Evolutionary conservation across 2,888 invertebrate genomes (phyloP).

Genomic region (Lymantria dispar): DNA sequence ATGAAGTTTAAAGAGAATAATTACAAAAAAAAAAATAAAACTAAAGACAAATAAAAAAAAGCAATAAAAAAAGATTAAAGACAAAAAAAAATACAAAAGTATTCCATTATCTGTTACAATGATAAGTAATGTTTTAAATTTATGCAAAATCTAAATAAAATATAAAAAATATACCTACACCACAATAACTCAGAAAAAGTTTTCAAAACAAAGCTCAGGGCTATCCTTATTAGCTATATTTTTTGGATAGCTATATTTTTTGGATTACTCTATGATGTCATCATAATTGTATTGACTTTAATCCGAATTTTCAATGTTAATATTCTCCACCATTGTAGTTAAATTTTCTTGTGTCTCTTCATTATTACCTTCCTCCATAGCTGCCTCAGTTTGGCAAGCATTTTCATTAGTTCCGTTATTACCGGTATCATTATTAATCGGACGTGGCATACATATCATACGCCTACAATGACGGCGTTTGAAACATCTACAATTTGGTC

Average conservation of each 20-base stretch:
- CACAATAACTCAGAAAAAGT: conserved; percentile 6
- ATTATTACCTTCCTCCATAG: conserved; percentile 5
- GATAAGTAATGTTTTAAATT: neutral
- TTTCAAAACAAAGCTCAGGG: conserved; percentile 5
- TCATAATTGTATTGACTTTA: conserved; percentile 3
- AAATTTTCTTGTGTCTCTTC: conserved; percentile 28
- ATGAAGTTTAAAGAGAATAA: no score
- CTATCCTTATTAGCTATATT: conserved; percentile 3
- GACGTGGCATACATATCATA: conserved; percentile 1
- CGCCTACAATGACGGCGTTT: conserved; percentile 15
- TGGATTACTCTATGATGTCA: neutral
- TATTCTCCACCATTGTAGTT: conserved; percentile 33
- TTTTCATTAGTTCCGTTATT: conserved; percentile 10
- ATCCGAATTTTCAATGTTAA: conserved; percentile 23
- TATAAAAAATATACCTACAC: conserved; percentile 18
- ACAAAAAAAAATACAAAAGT: neutral
- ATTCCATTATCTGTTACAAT: neutral
- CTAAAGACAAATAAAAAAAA: no score
- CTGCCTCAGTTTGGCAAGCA: conserved; percentile 18
- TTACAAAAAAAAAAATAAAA: no score
- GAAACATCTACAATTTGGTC: conserved; percentile 11
- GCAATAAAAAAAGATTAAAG: no score
- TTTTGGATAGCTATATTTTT: conserved; percentile 11
- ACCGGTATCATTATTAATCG: neutral
- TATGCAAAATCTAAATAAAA: neutral